Evolutionary conservation across 2,888 invertebrate species (phyloP), one percentile per base, ranked within the genome.

Genomic region (Lapara coniferarum): DNA sequence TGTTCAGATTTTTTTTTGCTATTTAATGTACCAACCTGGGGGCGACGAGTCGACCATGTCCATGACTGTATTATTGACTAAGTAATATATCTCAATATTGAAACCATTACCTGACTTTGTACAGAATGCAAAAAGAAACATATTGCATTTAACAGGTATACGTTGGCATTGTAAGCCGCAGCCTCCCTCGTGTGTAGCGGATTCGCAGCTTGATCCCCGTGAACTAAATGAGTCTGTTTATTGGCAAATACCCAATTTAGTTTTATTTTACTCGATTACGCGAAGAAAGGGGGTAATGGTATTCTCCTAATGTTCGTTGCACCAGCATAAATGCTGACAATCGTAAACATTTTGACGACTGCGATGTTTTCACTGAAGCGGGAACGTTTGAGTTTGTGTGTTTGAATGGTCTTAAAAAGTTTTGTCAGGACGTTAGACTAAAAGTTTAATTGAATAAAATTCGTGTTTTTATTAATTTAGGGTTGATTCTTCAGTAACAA

Each of bases 341-440:
- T 63, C 63, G 63, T 63, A 19, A 63, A 63, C 19, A 49, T 49
- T 37, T 63, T 63, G 63, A 63, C 49, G 63, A 49, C 63, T 59
- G 44, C 46, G 46, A 63, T 12, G 49, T 63, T 63, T 63, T 63
- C 63, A 63, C 46, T 13, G 46, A 19, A 49, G 63, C 63, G 19
- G 13, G 19, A 49, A 16, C 19, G 46, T 49, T 63, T 46, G 4
- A 16, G 13, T 19, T 55, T 16, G 7, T 55, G 55, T 6, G 2
- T 19, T n/a, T 16, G 10, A 55, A 10, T 55, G 19, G 55, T 19
- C 12, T 19, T 19, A 19, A 19, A 55, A 19, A 10, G 19, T 19
- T 6, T 10, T 10, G 55, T 37, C 37, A 8, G 12, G 19, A 10
- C 19, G 19, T 55, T 19, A 8, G 53, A 55, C 16, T 16, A 8